Evolutionary conservation across 2,113 vertebrate genomes (phyloP).

Genomic region (Stictonetta naevosa): DNA sequence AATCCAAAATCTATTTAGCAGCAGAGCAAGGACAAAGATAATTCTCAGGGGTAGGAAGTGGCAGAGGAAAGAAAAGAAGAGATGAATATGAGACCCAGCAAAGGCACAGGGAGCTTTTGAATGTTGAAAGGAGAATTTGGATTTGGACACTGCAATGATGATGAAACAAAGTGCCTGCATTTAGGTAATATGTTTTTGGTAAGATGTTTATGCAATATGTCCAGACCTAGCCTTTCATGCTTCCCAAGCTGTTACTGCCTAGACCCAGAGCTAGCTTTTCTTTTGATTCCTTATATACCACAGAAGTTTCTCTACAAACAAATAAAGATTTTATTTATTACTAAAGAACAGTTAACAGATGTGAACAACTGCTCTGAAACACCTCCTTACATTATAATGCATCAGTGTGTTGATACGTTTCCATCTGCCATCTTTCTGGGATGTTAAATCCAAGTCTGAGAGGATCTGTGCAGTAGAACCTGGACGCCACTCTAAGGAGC

Average conservation of each 20-base stretch:
- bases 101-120: not conserved
- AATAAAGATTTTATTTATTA: not conserved
- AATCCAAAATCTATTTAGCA: slow-evolving; percentile 18
- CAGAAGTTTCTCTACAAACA: slow-evolving; percentile 18
- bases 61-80: not conserved
- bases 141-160: not conserved
- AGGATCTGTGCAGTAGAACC: slow-evolving; percentile 97
- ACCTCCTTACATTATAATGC: slow-evolving; percentile 93
- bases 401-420: slow-evolving; percentile 94
- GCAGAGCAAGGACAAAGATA: not conserved
- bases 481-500: slow-evolving; percentile 91
- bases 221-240: not conserved
- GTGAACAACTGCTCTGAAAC: not conserved
- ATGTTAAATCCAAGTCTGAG: slow-evolving; percentile 96
- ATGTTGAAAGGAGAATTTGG: not conserved
- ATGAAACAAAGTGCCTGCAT: not conserved
- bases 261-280: not conserved
- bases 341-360: not conserved
- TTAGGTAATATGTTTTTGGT: not conserved
- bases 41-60: not conserved
- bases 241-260: not conserved
- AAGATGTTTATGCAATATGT: not conserved
- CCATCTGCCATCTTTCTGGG: slow-evolving; percentile 96
- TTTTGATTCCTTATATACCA: not conserved
- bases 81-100: not conserved